Evolutionary conservation across 2,797 vertebrate species (phyloP).

Genomic region (Arremon aurantiirostris): DNA sequence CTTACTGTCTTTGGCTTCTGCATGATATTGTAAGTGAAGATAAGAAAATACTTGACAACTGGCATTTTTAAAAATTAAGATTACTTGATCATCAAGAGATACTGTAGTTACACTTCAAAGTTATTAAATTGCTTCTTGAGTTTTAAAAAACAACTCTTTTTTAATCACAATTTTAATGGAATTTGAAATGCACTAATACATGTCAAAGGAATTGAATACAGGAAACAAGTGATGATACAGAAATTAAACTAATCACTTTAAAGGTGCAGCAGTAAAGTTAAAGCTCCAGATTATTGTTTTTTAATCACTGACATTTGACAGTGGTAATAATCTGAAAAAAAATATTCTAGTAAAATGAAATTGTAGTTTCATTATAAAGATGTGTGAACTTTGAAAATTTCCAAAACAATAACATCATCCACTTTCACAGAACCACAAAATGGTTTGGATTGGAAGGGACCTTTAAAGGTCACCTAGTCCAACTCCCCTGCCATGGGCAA

Average conservation of each 20-base stretch:
- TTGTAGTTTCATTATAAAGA: not conserved
- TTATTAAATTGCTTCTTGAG: slow-evolving; percentile 19
- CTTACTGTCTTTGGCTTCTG: not conserved
- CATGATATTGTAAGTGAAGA: not conserved
- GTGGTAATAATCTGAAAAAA: not conserved
- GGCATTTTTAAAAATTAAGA: not conserved
- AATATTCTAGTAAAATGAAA: not conserved
- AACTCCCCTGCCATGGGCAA: not conserved
- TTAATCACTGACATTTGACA: not conserved
- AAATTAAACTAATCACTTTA: slow-evolving; percentile 30
- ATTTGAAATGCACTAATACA: slow-evolving; percentile 1
- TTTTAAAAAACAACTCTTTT: not conserved
- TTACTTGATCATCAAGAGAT: not conserved
- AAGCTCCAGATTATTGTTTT: not conserved
- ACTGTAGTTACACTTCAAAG: not conserved
- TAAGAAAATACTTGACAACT: slow-evolving; percentile 5
- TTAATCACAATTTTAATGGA: not conserved
- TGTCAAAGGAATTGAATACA: not conserved
- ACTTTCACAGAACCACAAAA: not conserved
- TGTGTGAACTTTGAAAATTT: not conserved
- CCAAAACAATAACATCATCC: not conserved
- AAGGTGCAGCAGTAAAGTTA: not conserved
- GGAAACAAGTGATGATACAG: not conserved
- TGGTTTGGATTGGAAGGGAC: not conserved
- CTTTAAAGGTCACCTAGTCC: not conserved